Base-by-base conservation (phyloP, 2,113 vertebrate species). In the Seriola dumerili region DNA sequence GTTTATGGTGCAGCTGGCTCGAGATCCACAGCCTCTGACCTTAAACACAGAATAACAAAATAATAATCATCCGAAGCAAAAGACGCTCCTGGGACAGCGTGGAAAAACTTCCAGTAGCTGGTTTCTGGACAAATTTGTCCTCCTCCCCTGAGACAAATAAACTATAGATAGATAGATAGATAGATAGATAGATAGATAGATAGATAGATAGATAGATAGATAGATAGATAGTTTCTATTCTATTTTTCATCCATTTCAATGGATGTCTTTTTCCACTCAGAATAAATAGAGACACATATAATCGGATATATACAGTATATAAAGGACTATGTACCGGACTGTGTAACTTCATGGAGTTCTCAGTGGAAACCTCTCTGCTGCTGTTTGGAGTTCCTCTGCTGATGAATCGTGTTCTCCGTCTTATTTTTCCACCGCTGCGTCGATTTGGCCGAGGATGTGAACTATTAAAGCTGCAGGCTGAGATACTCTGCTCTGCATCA, bases 401-500 rank as follows among this genome's bases (percentile, higher is more conserved):
- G 87, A 78, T 83, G 55, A 68, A 86, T 80, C 4, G 16, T 70
- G 21, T 75, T 38, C 34, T 58, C 25, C 29, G 12, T 34, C 29
- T 61, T 61, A 17, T 61, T 80, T 83, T 89, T 80, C 81, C 81
- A 68, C 23, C 40, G 55, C 61, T 32, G 82, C 46, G 59, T 54
- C 16, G 73, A 80, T 72, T 21, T 64, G 75, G 59, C 72, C 8
- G 59, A 57, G 29, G 72, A 69, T 55, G 69, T 76, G 78, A 69
- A 11, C 12, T 21, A 36, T 46, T 67, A 48, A 65, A 79, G 63
- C 62, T 59, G 36, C 68, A 72, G 46, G 32, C 14, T 23, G 67
- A 61, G 67, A 48, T 50, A 81, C n/a, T 91, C 90, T 91, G 90
- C 80, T 89, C 78, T 75, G 55, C 73, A 25, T 92, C 92, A 89